Evolutionary conservation across 2,797 vertebrate genomes (phyloP), one percentile per base, ranked within the genome.

Genomic region (Hephaestus fuliginosus): DNA sequence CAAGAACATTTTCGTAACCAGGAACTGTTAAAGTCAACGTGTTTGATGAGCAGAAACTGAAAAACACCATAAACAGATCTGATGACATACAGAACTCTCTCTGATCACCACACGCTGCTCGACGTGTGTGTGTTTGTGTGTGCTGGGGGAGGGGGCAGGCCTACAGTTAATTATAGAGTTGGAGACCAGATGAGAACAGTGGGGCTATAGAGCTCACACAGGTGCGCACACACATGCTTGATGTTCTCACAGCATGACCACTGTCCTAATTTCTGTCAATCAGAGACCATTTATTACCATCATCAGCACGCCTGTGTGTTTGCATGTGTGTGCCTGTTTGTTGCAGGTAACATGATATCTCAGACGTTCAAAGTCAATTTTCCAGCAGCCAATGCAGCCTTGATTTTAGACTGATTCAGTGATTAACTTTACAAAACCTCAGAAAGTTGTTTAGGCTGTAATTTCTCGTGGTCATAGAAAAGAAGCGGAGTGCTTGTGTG

Each of bases 151-250:
- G 53, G 73, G 85, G 61, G 36, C 58, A 67, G 71, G 74, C 71
- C 70, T 62, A 17, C 69, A 76, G 86, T 80, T 91, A 91, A 90
- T 91, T 90, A 90, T 75, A 89, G 81, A 79, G 79, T 72, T 84
- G 74, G 85, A 78, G 80, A 82, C 61, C 65, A 83, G 81, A 84
- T 80, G 75, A 88, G 77, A 89, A 86, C 84, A 88, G 85, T 80
- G 81, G 64, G 53, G 48, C 86, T 83, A 81, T 81, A 84, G 83
- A 94, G 82, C 81, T 91, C 73, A 74, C 83, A 90, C 90, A 93
- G 91, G 90, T 92, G 90, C 77, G 49, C 30, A 51, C n/a, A 51
- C 39, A 66, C 22, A 5, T 10, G 2, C 69, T 55, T 63, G 63
- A 79, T 78, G 74, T 77, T 81, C 53, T 80, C 85, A 81, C 91